A percentile compares a stretch with the other conserved stretches of the same genome.
These are phyloP conservation scores for Ameiurus melas DNA, from an alignment of 2,113 vertebrate genomes.

Conservation along the genomic window DNA sequence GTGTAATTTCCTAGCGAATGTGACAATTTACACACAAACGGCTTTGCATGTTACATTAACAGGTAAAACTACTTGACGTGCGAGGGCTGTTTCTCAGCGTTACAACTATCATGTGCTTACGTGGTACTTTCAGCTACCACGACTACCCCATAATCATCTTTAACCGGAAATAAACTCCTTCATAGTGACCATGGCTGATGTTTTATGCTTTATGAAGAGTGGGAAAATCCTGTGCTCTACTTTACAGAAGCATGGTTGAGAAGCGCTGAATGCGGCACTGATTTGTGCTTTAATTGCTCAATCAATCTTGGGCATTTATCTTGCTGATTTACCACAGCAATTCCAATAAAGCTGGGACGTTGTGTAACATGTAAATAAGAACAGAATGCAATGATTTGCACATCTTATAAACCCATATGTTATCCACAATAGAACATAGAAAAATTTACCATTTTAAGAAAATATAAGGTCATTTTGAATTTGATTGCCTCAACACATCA, in stretches of 20 bases:
- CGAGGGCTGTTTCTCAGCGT: neutral
- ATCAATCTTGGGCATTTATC: neutral
- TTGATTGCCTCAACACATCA: too few relatives aligned
- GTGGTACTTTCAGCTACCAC: neutral
- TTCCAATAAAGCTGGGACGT: too few relatives aligned
- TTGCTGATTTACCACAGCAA: too few relatives aligned
- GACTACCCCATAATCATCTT: neutral
- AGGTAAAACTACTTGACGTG: neutral
- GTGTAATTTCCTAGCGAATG: neutral
- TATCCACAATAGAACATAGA: too few relatives aligned
- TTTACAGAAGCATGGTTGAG: neutral
- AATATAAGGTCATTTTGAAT: too few relatives aligned
- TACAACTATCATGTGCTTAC: too few relatives aligned
- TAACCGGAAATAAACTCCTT: neutral
- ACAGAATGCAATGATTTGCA: too few relatives aligned
- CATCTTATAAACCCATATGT: too few relatives aligned
- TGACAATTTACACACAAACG: neutral
- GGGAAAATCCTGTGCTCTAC: conserved; percentile 7
- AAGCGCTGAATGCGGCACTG: neutral
- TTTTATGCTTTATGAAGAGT: neutral
- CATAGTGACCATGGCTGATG: neutral
- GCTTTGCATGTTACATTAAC: neutral
- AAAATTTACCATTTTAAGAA: too few relatives aligned
- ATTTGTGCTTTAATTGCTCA: neutral
- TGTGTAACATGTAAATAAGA: too few relatives aligned